Percentiles rank a stretch among this genome's conserved stretches.
phyloP scores from a whole-genome alignment of 1,140 invertebrate genomes.

The Heterodera schachtii region DNA sequence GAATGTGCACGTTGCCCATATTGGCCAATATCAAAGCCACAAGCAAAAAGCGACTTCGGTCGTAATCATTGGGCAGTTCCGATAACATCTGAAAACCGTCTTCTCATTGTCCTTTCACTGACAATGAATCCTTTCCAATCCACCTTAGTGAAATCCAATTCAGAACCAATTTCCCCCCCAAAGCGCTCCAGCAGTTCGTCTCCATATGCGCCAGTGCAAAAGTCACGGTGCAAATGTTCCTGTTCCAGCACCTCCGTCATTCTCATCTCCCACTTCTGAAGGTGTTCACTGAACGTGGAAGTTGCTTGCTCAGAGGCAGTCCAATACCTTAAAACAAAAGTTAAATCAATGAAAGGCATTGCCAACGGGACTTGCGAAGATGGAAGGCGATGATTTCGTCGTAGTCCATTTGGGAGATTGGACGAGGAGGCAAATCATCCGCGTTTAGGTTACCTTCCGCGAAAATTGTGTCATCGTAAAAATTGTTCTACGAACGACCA shows the following conservation, averaged over 20 bases:
- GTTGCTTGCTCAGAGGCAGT: conserved; percentile 34
- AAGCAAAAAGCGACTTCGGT: conserved; percentile 51
- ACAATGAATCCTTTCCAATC: background rate
- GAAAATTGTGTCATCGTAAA: conserved; percentile 33
- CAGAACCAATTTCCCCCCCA: conserved; percentile 15
- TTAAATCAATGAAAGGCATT: background rate
- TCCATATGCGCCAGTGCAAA: conserved; percentile 45
- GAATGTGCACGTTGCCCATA: conserved; percentile 40
- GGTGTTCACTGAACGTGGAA: conserved; percentile 37
- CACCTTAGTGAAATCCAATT: conserved; percentile 28
- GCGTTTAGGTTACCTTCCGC: conserved; percentile 8
- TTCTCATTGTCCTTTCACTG: too few species aligned
- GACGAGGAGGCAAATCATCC: conserved; percentile 36
- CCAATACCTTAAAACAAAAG: conserved; percentile 42
- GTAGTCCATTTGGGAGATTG: conserved; percentile 39
- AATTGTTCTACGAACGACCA: conserved; percentile 7
- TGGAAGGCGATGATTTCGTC: conserved; percentile 45
- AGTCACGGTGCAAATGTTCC: conserved; percentile 42
- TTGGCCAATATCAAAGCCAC: conserved; percentile 49
- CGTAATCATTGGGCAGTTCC: conserved; percentile 34
- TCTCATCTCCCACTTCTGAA: conserved; percentile 50
- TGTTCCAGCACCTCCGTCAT: conserved; percentile 45
- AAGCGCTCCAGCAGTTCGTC: conserved; percentile 38
- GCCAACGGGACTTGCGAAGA: conserved; percentile 14
- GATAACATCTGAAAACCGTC: conserved; percentile 14